Evolutionary conservation across 1,140 invertebrate species (phyloP).

Genomic region (Cydia pomonella): DNA sequence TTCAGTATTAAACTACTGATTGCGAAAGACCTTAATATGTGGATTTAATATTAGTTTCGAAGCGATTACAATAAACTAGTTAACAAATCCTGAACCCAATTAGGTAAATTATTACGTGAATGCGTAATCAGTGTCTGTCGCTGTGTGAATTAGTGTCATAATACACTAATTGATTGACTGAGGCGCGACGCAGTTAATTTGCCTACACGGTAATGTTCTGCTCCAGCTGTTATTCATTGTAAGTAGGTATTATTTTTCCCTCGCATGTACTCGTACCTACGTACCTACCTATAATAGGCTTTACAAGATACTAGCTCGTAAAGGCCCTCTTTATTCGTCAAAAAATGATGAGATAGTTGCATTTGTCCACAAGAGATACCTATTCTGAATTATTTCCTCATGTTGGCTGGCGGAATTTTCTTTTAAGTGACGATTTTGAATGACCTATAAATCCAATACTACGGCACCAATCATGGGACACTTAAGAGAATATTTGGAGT

Average conservation of each 20-base stretch:
- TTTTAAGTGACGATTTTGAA: too few species aligned
- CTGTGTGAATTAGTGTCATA: slow-evolving; percentile 31
- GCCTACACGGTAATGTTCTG: not conserved
- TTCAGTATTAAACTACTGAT: too few species aligned
- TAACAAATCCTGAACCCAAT: slow-evolving; percentile 22
- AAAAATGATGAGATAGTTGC: too few species aligned
- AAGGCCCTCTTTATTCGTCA: too few species aligned
- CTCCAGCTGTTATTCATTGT: not conserved
- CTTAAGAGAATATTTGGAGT: too few species aligned
- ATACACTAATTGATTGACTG: slow-evolving; percentile 32
- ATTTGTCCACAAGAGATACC: too few species aligned
- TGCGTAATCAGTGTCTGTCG: slow-evolving; percentile 26
- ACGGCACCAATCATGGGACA: too few species aligned
- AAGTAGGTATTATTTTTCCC: not conserved
- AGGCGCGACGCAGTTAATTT: slow-evolving; percentile 25
- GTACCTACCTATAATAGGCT: too few species aligned
- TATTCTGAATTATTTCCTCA: too few species aligned
- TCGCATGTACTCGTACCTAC: not conserved
- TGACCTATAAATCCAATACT: too few species aligned
- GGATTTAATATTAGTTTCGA: not conserved
- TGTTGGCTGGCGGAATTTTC: too few species aligned
- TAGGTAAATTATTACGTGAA: slow-evolving; percentile 26
- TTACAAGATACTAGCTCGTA: too few species aligned
- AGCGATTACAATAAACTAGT: slow-evolving; percentile 8
- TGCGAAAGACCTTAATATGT: not conserved